Conservation (phyloP, 2,888 invertebrate genomes). For the Camponotus fellah region DNA sequence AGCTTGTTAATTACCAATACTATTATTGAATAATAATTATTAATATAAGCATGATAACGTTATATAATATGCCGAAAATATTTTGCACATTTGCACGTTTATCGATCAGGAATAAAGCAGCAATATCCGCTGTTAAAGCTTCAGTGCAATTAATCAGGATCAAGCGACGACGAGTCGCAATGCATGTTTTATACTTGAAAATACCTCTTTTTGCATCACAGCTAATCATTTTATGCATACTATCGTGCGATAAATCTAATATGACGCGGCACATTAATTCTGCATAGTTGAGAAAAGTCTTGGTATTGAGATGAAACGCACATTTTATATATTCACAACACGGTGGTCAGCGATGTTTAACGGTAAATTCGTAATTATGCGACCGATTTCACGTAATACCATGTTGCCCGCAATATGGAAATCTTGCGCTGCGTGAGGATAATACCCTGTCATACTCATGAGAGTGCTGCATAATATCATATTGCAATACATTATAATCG, state of each 20-base stretch:
- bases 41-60: constrained; percentile 24
- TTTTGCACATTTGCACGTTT: constrained; percentile 22
- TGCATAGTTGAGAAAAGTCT: constrained; percentile 42
- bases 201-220: constrained; percentile 8
- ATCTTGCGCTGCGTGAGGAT: constrained; percentile 85
- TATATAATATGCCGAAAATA: constrained; percentile 10
- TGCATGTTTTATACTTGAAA: neutral
- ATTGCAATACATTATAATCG: constrained; percentile 83
- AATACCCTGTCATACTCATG: constrained; percentile 85
- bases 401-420: constrained; percentile 84
- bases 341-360: constrained; percentile 75
- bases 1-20: constrained; percentile 23
- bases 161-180: constrained; percentile 19
- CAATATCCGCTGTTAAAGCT: constrained; percentile 32
- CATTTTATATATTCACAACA: constrained; percentile 65
- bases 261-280: constrained; percentile 11
- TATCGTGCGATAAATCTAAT: constrained; percentile 18
- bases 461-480: constrained; percentile 85
- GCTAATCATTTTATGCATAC: neutral
- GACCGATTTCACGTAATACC: constrained; percentile 84
- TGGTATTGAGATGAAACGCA: constrained; percentile 68
- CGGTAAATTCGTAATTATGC: constrained; percentile 82
- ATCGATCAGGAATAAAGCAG: constrained; percentile 1
- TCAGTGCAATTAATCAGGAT: constrained; percentile 26
- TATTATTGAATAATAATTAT: constrained; percentile 32